phyloP scores from a whole-genome alignment of 2,113 vertebrate species.

The Fregata magnificens region DNA sequence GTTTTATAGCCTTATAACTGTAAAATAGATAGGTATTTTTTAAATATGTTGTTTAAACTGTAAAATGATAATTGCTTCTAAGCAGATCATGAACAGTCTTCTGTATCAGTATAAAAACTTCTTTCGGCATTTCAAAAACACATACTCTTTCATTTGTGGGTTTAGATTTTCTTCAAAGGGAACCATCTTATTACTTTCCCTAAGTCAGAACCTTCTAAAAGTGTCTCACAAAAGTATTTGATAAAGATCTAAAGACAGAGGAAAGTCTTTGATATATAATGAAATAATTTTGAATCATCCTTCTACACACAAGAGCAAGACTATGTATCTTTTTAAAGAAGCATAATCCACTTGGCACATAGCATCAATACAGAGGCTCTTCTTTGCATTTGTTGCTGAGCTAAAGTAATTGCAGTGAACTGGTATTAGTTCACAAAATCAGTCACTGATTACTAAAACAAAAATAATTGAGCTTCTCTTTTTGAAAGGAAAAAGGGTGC shows the following conservation, averaged over 20 bases:
- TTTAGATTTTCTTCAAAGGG: slow-evolving; percentile 61
- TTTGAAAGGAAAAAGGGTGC: neutral
- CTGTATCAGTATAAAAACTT: neutral
- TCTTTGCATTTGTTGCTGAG: neutral
- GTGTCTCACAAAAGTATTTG: slow-evolving; percentile 41
- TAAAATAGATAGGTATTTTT: neutral
- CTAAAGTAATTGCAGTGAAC: neutral
- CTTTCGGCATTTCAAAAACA: slow-evolving; percentile 26
- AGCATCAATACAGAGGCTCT: neutral
- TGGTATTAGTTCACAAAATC: neutral
- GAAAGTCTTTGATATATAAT: slow-evolving; percentile 51
- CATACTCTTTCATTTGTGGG: slow-evolving; percentile 24
- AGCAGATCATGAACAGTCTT: neutral
- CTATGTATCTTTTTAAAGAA: slow-evolving; percentile 1
- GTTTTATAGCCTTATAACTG: neutral
- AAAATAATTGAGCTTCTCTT: neutral
- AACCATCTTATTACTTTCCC: slow-evolving; percentile 10
- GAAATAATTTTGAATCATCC: slow-evolving; percentile 43
- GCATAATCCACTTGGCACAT: neutral
- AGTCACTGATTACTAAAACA: neutral
- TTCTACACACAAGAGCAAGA: neutral
- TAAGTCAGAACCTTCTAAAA: slow-evolving; percentile 41
- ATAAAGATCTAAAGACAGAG: slow-evolving; percentile 56
- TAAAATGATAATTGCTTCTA: slow-evolving; percentile 16
- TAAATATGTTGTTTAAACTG: neutral